Evolutionary conservation across 2,888 invertebrate species (phyloP).

Genomic region (Drosophila kuntzei): DNA sequence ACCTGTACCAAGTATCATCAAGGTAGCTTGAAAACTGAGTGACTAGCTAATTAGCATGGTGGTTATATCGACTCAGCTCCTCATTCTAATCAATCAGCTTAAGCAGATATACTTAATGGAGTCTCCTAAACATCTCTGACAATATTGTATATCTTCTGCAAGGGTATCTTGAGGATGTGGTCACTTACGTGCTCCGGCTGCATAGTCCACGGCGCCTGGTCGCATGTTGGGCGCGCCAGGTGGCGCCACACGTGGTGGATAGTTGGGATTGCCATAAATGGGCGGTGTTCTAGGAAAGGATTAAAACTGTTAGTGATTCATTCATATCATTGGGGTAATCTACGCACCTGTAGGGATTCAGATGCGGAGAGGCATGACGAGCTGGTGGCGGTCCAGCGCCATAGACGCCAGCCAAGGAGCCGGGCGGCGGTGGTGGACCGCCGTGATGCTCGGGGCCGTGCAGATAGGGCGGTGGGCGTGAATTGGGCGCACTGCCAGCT

Average conservation of each 20-base stretch:
- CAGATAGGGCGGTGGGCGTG: conserved; percentile 65
- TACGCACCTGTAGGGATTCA: conserved; percentile 83
- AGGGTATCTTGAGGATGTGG: no score
- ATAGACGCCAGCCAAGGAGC: conserved; percentile 52
- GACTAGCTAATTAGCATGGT: no score
- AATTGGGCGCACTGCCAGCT: conserved; percentile 43
- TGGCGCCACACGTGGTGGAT: conserved; percentile 79
- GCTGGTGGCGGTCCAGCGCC: conserved; percentile 79
- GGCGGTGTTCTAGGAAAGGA: conserved; percentile 73
- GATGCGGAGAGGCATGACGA: conserved; percentile 82
- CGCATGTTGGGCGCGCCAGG: conserved; percentile 70
- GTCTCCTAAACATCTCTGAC: no score
- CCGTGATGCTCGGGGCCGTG: conserved; percentile 73
- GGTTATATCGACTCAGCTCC: no score
- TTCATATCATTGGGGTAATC: background rate
- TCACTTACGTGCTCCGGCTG: conserved; percentile 80
- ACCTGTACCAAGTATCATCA: no score
- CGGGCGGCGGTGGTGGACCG: conserved; percentile 49
- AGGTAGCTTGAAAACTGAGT: no score
- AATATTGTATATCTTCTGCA: no score
- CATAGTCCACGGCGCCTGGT: conserved; percentile 77
- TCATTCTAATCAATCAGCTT: no score
- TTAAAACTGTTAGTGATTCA: background rate
- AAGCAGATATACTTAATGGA: no score
- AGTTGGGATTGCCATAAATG: conserved; percentile 84